Conservation (phyloP, 2,797 vertebrate genomes). For the Girardinus metallicus region DNA sequence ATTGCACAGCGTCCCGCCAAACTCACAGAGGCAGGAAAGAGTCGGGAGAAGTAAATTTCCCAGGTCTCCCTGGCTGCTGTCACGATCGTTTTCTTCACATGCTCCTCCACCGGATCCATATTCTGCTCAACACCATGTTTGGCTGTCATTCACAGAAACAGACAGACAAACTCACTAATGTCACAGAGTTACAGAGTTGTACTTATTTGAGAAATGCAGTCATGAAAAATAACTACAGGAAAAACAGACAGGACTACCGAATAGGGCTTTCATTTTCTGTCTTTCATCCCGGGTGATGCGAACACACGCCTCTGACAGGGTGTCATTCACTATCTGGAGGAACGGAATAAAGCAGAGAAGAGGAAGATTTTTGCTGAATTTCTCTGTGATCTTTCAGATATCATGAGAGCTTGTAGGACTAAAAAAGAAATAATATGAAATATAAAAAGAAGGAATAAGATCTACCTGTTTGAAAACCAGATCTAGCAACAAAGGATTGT, state of each 20-base stretch:
- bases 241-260: conserved; percentile 83
- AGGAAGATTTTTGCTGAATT: conserved; percentile 25
- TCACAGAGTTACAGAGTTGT: conserved; percentile 33
- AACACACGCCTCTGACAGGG: conserved; percentile 90
- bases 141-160: conserved; percentile 74
- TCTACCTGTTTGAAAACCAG: conserved; percentile 96
- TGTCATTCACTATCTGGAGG: conserved; percentile 90
- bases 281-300: conserved; percentile 92
- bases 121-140: conserved; percentile 88
- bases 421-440: background rate
- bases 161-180: conserved; percentile 38
- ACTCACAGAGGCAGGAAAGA: conserved; percentile 95
- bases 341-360: conserved; percentile 13
- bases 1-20: background rate
- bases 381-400: conserved; percentile 25
- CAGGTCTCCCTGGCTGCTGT: conserved; percentile 87
- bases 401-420: conserved; percentile 5
- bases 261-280: conserved; percentile 90
- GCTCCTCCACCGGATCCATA: conserved; percentile 87
- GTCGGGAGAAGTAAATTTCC: conserved; percentile 95
- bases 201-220: conserved; percentile 24
- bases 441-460: background rate
- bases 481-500: conserved; percentile 89
- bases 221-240: conserved; percentile 12
- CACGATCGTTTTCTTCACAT: conserved; percentile 88